Conservation (phyloP, 1,140 invertebrate genomes). For the Archivesica marissinica region DNA sequence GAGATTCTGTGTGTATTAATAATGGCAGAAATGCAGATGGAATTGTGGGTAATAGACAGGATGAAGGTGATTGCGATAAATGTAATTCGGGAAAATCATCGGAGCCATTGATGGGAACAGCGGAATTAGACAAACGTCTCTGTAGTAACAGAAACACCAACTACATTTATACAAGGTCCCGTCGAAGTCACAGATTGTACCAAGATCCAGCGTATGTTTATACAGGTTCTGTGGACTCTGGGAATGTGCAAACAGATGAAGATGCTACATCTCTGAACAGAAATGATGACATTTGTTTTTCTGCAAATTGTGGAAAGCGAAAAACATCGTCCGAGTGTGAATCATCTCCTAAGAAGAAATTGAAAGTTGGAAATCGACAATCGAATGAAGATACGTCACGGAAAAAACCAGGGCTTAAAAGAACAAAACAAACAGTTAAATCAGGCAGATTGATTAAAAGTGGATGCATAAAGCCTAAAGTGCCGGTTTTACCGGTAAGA, state of each 20-base stretch:
- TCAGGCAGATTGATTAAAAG: not conserved
- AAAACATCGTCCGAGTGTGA: not conserved
- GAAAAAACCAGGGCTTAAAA: conserved; percentile 9
- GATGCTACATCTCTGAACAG: not conserved
- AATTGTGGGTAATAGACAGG: not conserved
- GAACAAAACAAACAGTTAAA: not conserved
- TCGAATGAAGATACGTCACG: not conserved
- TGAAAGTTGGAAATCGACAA: not conserved
- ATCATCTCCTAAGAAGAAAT: conserved; percentile 11
- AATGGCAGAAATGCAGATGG: not conserved
- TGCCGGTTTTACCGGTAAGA: not conserved
- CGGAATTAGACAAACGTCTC: not conserved
- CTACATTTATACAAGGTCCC: not conserved
- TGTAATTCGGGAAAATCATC: not conserved
- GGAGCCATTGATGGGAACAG: not conserved
- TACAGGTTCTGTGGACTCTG: not conserved
- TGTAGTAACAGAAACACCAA: not conserved
- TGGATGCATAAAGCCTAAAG: not conserved
- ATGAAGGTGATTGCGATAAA: conserved; percentile 8
- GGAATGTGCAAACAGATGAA: not conserved
- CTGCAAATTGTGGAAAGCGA: not conserved
- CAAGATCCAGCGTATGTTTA: conserved; percentile 18
- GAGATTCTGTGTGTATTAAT: not conserved
- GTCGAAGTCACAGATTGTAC: conserved; percentile 1
- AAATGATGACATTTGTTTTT: conserved; percentile 1